Percentiles rank a stretch among this genome's conserved stretches.
phyloP scores from a whole-genome alignment of 2,888 invertebrate species.

The Acanthococcus lagerstroemiae region DNA sequence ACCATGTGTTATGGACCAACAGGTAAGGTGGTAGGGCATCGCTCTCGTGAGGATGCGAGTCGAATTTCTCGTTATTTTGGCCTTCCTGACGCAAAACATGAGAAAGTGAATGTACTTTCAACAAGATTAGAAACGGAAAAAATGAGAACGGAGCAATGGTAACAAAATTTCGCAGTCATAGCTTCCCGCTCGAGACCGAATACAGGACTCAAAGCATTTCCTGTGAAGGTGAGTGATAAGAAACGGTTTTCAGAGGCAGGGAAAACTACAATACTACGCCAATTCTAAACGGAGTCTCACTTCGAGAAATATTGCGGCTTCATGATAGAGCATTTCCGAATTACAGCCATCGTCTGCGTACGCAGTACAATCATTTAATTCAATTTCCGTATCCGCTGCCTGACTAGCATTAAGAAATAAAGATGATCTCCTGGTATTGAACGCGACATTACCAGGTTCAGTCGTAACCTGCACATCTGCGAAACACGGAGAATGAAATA shows the following conservation, averaged over 20 bases:
- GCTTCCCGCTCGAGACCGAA: no score
- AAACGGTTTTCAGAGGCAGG: no score
- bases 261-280: not conserved
- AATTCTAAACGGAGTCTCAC: slow-evolving; percentile 42
- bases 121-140: not conserved
- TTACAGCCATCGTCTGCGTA: slow-evolving; percentile 21
- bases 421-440: slow-evolving; percentile 8
- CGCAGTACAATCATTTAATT: slow-evolving; percentile 2
- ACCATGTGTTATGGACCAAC: slow-evolving; percentile 77
- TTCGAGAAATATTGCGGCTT: slow-evolving; percentile 78
- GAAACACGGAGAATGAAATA: not conserved
- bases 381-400: slow-evolving; percentile 27
- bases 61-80: slow-evolving; percentile 81
- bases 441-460: slow-evolving; percentile 6
- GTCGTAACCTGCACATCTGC: slow-evolving; percentile 12
- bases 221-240: no score
- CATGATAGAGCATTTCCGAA: slow-evolving; percentile 85
- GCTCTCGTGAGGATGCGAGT: slow-evolving; percentile 72
- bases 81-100: no score
- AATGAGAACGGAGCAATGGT: not conserved
- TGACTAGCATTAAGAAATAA: slow-evolving; percentile 20
- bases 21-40: slow-evolving; percentile 76
- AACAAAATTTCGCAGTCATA: not conserved
- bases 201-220: no score
- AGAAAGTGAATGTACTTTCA: not conserved